A percentile compares a stretch with the other conserved stretches of the same genome.
Evolutionary conservation across 2,797 vertebrate species (phyloP).

Genomic region (Pangasius djambal): DNA sequence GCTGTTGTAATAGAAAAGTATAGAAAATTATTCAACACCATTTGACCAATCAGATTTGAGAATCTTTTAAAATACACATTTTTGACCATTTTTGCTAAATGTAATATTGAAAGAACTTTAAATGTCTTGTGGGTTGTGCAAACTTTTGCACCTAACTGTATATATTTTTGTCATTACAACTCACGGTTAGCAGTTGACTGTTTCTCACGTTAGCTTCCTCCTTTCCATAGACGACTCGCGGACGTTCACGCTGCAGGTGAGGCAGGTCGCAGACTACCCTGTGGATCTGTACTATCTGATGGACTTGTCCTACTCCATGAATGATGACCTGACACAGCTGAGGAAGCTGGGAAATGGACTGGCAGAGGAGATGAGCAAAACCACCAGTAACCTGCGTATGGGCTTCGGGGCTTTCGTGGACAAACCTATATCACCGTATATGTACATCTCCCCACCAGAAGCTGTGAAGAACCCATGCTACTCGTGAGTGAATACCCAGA

Average conservation of each 20-base stretch:
- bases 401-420: slow-evolving; percentile 98
- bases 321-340: slow-evolving; percentile 83
- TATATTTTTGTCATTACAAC: background rate
- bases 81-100: background rate
- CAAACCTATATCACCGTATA: slow-evolving; percentile 93
- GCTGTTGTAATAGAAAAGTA: background rate
- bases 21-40: background rate
- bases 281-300: slow-evolving; percentile 98
- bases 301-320: slow-evolving; percentile 94
- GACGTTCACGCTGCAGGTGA: slow-evolving; percentile 86
- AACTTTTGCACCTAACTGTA: background rate
- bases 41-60: background rate
- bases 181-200: background rate
- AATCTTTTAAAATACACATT: background rate
- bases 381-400: slow-evolving; percentile 94
- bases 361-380: slow-evolving; percentile 87
- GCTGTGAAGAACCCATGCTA: slow-evolving; percentile 89
- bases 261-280: slow-evolving; percentile 97
- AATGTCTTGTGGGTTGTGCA: background rate
- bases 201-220: background rate
- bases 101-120: background rate
- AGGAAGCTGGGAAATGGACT: slow-evolving; percentile 86
- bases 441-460: slow-evolving; percentile 88
- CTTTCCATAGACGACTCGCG: slow-evolving; percentile 85
- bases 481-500: slow-evolving; percentile 75